phyloP scores from a whole-genome alignment of 2,113 vertebrate species.

The rabbit (Oryctolagus cuniculus) region DNA sequence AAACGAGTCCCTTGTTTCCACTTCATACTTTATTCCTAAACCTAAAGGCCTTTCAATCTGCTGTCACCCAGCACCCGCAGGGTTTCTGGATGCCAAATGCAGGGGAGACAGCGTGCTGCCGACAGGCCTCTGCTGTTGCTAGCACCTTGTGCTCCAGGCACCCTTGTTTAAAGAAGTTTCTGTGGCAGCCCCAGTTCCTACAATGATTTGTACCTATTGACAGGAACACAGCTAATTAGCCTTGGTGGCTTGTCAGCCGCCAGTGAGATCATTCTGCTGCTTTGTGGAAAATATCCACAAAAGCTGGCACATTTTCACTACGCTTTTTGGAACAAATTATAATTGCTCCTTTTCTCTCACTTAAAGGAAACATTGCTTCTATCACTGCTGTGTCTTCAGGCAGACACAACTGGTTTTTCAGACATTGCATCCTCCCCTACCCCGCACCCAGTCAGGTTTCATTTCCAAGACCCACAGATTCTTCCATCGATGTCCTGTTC shows the following conservation, averaged over 20 bases:
- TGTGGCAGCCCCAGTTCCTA: not conserved
- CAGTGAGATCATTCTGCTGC: not conserved
- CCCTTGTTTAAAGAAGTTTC: not conserved
- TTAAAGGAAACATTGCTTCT: slow-evolving; percentile 3
- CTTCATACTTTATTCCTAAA: slow-evolving; percentile 51
- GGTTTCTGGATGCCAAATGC: not conserved
- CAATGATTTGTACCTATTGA: not conserved
- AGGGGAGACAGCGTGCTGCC: not conserved
- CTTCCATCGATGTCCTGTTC: not conserved
- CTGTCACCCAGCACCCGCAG: not conserved
- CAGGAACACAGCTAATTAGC: slow-evolving; percentile 57
- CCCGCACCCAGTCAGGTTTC: not conserved
- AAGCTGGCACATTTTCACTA: not conserved
- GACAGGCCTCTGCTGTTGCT: not conserved
- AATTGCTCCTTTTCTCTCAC: not conserved
- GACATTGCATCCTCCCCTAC: not conserved
- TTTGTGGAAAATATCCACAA: slow-evolving; percentile 17
- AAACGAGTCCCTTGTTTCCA: not conserved
- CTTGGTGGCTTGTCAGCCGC: slow-evolving; percentile 14
- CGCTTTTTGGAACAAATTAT: not conserved
- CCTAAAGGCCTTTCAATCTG: not conserved
- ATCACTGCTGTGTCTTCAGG: not conserved
- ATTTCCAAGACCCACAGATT: slow-evolving; percentile 27
- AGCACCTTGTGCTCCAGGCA: not conserved
- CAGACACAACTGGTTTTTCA: not conserved